Evolutionary conservation across 1,140 invertebrate species (phyloP), one percentile per base, ranked within the genome.

Genomic region (Thereuonema tuberculata): DNA sequence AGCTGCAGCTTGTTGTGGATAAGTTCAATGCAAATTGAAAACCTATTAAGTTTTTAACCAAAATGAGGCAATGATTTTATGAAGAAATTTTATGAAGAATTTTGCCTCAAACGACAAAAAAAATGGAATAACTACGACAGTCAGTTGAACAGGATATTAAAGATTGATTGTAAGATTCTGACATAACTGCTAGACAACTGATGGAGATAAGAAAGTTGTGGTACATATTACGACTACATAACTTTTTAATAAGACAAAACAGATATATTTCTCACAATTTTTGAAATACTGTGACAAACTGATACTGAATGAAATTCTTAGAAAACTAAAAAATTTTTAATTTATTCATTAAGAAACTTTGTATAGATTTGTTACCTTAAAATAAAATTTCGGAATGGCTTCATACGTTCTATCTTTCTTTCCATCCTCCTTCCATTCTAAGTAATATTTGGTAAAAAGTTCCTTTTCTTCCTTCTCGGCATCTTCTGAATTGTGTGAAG

Each of bases 331-430:
- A 52, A 21, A 25, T 37, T 37, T 37, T 5, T 12, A 9, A 21
- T 50, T 21, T 12, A 50, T 12, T 50, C 24, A 50, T 5, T 12
- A 21, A 12, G 12, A 21, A 24, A n/a, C 48, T 50, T 24, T 12
- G 12, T 57, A 20, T 49, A 28, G 58, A 31, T 59, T 58, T 12
- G 59, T 59, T 63, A 72, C 70, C 66, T 84, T 85, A 63, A 83
- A 83, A 72, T 84, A 90, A 69, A 92, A 88, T 68, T 83, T 84
- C 0, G 86, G 87, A 67, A 89, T 85, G 61, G 65, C 65, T 26
- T 68, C 62, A 58, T 26, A 46, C 25, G 27, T 43, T 47, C 2
- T 54, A 49, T 73, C 61, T 58, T 71, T 70, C 5, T 68, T 66
- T 64, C 71, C 69, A 26, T 66, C 60, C 26, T 76, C 77, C 65